Percentiles rank a stretch among this genome's conserved stretches.
Evolutionary conservation across 2,888 invertebrate species (phyloP).

Genomic region (Maniola hyperantus): DNA sequence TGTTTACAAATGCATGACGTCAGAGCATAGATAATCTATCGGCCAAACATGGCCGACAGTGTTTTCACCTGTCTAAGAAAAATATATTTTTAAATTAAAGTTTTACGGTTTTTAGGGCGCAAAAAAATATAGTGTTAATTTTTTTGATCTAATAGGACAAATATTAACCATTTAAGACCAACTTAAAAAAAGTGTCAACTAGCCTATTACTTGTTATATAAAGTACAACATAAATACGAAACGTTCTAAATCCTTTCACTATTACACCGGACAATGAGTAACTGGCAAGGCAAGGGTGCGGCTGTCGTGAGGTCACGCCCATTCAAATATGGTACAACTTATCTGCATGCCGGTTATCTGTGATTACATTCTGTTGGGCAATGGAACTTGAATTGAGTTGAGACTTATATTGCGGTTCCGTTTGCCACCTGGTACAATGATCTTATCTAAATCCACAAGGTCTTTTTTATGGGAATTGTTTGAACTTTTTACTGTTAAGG

Average conservation of each 20-base stretch:
- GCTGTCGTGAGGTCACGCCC: slow-evolving; percentile 50
- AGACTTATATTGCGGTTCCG: slow-evolving; percentile 22
- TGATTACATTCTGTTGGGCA: slow-evolving; percentile 38
- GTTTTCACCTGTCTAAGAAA: too few relatives aligned
- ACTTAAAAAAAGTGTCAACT: too few relatives aligned
- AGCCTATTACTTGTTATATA: too few relatives aligned
- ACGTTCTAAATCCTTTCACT: slow-evolving; percentile 45
- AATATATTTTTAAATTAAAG: too few relatives aligned
- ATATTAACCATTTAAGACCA: too few relatives aligned
- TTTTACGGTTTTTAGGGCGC: too few relatives aligned
- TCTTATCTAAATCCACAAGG: slow-evolving; percentile 18
- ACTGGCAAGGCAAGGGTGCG: slow-evolving; percentile 45
- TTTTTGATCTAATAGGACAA: too few relatives aligned
- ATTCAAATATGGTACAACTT: slow-evolving; percentile 42
- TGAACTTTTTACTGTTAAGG: slow-evolving; percentile 13
- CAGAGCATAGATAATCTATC: too few relatives aligned
- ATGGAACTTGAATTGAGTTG: slow-evolving; percentile 21
- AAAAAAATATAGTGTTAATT: too few relatives aligned
- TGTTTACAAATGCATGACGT: too few relatives aligned
- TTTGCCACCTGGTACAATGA: slow-evolving; percentile 27
- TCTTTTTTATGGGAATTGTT: slow-evolving; percentile 19
- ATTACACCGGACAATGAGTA: slow-evolving; percentile 42
- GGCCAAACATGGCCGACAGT: too few relatives aligned
- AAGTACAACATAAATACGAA: background rate
- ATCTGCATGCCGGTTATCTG: slow-evolving; percentile 45